Base-by-base conservation (phyloP, 2,797 vertebrate genomes). In the Chelonia mydas region DNA sequence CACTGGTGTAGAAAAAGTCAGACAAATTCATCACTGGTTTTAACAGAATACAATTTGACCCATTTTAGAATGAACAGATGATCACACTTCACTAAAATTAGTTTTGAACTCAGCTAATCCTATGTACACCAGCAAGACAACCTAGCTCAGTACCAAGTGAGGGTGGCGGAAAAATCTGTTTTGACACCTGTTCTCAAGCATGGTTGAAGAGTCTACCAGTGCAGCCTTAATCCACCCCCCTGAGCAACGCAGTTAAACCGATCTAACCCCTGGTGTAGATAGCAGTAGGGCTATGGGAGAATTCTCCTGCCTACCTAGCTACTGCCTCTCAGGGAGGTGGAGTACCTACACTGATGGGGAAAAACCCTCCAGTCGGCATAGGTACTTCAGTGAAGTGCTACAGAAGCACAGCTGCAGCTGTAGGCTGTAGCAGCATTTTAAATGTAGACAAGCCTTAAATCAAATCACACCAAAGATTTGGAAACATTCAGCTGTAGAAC, bases 1-100 rank as follows among this genome's bases (percentile, higher is more conserved):
- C 3, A 13, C 2, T 0, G 0, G 15, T n/a, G 16, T 4, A 45
- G 50, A 86, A 77, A 27, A 49, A 16, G 5, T 80, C 51, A 49
- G 45, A 57, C 37, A 12, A 27, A 76, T 45, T 45, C 27, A 76
- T 27, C 27, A 76, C 72, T 47, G 27, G 25, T 61, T 61, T 81
- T 31, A 81, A 61, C 11, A 76, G 12, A 90, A 31, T 79, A 61
- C 21, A 74, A 65, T 6, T 41, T 37, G 65, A 6, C 51, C 57
- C 33, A 41, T 55, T 61, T 49, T 27, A 84, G 53, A 90, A 65
- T 2, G 28, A 41, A 78, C 23, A 54, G 78, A 72, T 15, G 0
- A 25, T 41, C 19, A 76, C 2, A 31, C 47, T 65, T 74, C 53
- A 41, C 33, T 19, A 55, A 55, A 81, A 68, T 37, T 59, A 16